Base-by-base conservation (phyloP, 1,140 invertebrate genomes). In the Micrasema minimum region DNA sequence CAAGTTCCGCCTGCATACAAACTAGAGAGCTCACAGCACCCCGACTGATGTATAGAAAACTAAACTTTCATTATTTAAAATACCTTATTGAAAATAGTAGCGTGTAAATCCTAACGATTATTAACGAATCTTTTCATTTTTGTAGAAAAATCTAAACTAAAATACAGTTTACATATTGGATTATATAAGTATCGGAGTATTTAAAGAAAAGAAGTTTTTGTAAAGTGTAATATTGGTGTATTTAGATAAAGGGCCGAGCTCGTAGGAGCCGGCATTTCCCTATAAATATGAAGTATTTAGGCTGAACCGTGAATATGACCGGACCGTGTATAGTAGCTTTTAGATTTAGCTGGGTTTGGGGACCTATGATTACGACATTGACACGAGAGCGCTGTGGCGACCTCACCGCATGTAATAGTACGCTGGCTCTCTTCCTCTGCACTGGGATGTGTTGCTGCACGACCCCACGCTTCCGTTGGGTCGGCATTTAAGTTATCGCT, bases 151-250 rank as follows among this genome's bases (percentile, higher is more conserved):
- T 75, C 69, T 72, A 74, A 75, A 75, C 41, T 75, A 75, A 75
- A 72, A 69, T 69, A 71, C 69, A 50, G 53, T 75, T 68, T 75
- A 69, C 72, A 67, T 75, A 69, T 69, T 69, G 67, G 59, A 69
- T 69, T 69, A 69, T 69, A 69, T 69, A 69, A 75, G 57, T 55
- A 62, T n/a, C n/a, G n/a, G n/a, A n/a, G n/a, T n/a, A n/a, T n/a
- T n/a, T n/a, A n/a, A n/a, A 62, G 48, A 67, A 66, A 64, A 68
- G 66, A 43, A 66, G 67, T 71, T 66, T 75, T 75, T 75, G 74
- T 75, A 75, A 75, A 75, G 74, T 75, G 74, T 75, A 75, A 75
- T 75, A 75, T 75, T 75, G 65, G 59, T 75, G 66, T 75, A 75
- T 75, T n/a, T n/a, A 72, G 74, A 69, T 72, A 69, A 61, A 41